phyloP scores from a whole-genome alignment of 37 sponge, comb jelly and placozoan genomes.

The Tethya wilhelma region DNA sequence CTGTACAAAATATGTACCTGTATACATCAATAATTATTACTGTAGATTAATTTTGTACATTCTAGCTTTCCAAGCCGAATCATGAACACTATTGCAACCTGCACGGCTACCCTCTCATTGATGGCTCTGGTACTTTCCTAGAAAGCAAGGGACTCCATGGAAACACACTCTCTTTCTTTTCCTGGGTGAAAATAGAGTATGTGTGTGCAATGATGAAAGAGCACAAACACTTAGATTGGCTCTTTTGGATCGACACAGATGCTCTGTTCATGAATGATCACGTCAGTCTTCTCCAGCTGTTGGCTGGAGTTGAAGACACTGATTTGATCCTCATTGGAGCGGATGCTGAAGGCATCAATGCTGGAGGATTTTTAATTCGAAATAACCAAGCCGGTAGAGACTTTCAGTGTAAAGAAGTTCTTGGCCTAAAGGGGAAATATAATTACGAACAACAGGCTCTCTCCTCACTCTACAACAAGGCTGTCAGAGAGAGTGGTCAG shows the following conservation, averaged over 20 bases:
- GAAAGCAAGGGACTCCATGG: background rate
- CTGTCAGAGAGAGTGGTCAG: slow-evolving; percentile 1
- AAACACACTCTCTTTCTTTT: background rate
- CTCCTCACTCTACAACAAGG: background rate
- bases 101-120: background rate
- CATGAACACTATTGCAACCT: background rate
- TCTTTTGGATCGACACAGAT: slow-evolving; percentile 13
- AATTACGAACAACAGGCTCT: slow-evolving; percentile 3
- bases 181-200: background rate
- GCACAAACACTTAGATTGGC: background rate
- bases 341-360: slow-evolving; percentile 11
- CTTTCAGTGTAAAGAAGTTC: background rate
- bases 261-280: slow-evolving; percentile 6
- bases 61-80: background rate
- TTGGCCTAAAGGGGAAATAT: background rate
- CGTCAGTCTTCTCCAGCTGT: background rate
- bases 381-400: background rate
- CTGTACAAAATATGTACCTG: no score
- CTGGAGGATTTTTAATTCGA: background rate
- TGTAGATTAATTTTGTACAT: background rate
- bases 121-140: background rate
- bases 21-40: background rate
- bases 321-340: background rate
- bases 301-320: background rate
- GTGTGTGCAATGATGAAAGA: slow-evolving; percentile 2